Evolutionary conservation across 2,113 vertebrate species (phyloP).

Genomic region (Archocentrus centrarchus): DNA sequence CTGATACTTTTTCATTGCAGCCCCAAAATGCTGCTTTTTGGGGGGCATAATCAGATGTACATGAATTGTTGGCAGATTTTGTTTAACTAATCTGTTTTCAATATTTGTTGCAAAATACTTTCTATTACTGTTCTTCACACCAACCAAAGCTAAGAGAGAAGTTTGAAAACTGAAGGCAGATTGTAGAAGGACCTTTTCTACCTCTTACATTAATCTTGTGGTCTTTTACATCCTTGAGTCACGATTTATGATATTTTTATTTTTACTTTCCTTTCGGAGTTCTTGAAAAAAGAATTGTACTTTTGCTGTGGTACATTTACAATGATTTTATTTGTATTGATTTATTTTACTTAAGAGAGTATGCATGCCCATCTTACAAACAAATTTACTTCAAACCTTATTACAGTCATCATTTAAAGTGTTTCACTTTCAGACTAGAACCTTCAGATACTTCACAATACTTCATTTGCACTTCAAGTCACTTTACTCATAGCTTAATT

Average conservation of each 20-base stretch:
- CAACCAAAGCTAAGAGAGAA: background rate
- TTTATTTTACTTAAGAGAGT: too few species aligned
- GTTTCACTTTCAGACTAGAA: background rate
- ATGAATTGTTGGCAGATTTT: too few species aligned
- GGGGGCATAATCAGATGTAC: too few species aligned
- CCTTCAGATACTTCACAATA: background rate
- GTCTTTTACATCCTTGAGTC: background rate
- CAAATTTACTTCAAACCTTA: background rate
- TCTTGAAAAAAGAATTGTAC: background rate
- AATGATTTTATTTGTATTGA: background rate
- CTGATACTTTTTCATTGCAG: background rate
- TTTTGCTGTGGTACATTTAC: background rate
- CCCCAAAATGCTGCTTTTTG: background rate
- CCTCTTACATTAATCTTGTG: background rate
- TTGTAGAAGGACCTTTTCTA: background rate
- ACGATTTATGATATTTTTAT: background rate
- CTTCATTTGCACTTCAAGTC: background rate
- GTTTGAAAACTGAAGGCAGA: background rate
- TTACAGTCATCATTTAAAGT: background rate
- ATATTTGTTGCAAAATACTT: too few species aligned
- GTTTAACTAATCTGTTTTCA: too few species aligned
- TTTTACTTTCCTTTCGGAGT: too few species aligned
- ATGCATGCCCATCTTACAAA: background rate
- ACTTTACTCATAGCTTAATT: background rate
- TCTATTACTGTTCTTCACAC: background rate